phyloP scores from a whole-genome alignment of 1,140 invertebrate genomes.

The Diachasmimorpha longicaudata region DNA sequence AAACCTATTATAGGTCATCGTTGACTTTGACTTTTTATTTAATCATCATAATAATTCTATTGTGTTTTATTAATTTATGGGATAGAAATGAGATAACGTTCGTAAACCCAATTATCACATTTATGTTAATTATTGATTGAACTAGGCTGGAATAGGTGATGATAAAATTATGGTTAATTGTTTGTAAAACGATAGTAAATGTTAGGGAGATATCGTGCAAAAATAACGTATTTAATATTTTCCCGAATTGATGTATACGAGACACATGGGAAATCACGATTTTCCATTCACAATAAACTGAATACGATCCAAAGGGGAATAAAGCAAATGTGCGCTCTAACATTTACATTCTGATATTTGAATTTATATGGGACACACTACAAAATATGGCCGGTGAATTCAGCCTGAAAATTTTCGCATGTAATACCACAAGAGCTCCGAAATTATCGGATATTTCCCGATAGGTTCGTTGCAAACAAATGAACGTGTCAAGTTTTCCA shows the following conservation, averaged over 20 bases:
- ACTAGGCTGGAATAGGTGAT: neutral
- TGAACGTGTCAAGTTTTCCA: no score
- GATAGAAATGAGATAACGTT: no score
- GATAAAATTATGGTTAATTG: neutral
- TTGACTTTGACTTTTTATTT: no score
- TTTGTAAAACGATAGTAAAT: constrained; percentile 1
- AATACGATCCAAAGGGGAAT: neutral
- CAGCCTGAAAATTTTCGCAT: no score
- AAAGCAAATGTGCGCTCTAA: neutral
- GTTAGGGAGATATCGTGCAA: neutral
- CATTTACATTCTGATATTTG: neutral
- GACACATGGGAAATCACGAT: neutral
- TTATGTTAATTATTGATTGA: neutral
- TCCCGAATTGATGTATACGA: neutral
- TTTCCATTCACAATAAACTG: neutral
- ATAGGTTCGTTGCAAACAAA: no score
- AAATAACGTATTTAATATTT: neutral
- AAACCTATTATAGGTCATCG: no score
- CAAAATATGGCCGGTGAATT: no score
- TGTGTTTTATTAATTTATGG: no score
- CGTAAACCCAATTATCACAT: neutral
- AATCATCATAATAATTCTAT: no score
- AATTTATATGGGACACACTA: neutral
- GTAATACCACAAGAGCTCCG: no score
- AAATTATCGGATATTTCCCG: no score